These are phyloP conservation scores for Trogon melanurus DNA, from an alignment of 2,113 vertebrate genomes.

Conservation along the genomic window DNA sequence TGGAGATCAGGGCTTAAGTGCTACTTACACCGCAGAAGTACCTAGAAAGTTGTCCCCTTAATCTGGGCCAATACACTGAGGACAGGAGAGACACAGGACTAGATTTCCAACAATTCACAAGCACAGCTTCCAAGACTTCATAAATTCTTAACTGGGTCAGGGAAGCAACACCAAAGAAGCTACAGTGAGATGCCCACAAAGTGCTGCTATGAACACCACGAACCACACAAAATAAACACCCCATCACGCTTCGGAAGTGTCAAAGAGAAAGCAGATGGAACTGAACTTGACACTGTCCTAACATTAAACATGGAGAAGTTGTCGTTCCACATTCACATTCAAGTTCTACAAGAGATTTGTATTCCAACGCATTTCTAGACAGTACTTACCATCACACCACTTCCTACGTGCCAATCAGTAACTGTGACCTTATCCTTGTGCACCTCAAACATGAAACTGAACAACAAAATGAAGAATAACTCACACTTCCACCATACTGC, in stretches of 20 bases:
- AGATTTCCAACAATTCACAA: not conserved
- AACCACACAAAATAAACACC: not conserved
- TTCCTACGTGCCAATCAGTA: not conserved
- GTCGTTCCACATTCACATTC: not conserved
- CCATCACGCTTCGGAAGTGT: not conserved
- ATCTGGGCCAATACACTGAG: not conserved
- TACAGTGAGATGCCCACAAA: not conserved
- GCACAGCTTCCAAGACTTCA: not conserved
- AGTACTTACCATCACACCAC: conserved; percentile 37
- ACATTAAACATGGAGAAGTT: not conserved
- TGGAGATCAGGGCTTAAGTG: conserved; percentile 20
- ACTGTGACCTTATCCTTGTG: not conserved
- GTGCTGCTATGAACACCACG: not conserved
- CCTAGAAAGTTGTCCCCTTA: conserved; percentile 54
- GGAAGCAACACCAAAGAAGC: not conserved
- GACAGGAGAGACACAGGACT: not conserved
- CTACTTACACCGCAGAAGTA: conserved; percentile 36
- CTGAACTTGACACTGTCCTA: not conserved
- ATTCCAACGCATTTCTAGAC: not conserved
- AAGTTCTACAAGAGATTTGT: not conserved
- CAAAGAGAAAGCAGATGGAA: not conserved
- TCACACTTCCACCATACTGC: not conserved
- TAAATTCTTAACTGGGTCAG: not conserved
- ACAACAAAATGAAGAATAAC: not conserved
- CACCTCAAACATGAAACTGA: not conserved